A percentile compares a stretch with the other conserved stretches of the same genome.
phyloP scores from a whole-genome alignment of 2,888 invertebrate species.

The Cabera pusaria region DNA sequence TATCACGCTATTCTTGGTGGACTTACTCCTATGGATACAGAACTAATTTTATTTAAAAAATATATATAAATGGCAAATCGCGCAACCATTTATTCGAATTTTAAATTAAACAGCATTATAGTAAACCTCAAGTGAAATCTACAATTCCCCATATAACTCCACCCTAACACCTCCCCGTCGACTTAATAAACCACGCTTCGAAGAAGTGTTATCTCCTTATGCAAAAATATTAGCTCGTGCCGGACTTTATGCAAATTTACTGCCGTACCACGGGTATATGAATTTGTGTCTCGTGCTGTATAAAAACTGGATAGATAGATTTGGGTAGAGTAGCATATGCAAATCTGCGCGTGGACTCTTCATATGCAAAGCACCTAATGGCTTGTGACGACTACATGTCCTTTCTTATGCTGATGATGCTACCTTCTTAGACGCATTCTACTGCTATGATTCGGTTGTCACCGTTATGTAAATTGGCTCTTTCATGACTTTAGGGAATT shows the following conservation, averaged over 20 bases:
- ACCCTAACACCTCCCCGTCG: slow-evolving; percentile 43
- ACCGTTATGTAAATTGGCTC: slow-evolving; percentile 9
- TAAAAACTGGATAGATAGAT: slow-evolving; percentile 64
- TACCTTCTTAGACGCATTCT: slow-evolving; percentile 19
- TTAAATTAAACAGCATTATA: slow-evolving; percentile 48
- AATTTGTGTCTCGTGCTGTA: slow-evolving; percentile 67
- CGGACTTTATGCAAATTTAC: slow-evolving; percentile 76
- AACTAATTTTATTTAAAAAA: no score
- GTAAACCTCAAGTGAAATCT: slow-evolving; percentile 47
- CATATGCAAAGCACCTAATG: slow-evolving; percentile 72
- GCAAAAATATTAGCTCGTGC: slow-evolving; percentile 80
- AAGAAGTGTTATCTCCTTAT: slow-evolving; percentile 75
- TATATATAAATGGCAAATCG: no score
- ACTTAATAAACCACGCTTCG: slow-evolving; percentile 57
- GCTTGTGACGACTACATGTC: slow-evolving; percentile 53
- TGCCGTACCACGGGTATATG: slow-evolving; percentile 61
- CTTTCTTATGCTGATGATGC: slow-evolving; percentile 62
- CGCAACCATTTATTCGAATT: no score
- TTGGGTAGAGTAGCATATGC: slow-evolving; percentile 67
- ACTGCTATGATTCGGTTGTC: slow-evolving; percentile 28
- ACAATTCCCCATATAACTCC: slow-evolving; percentile 42
- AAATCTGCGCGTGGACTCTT: slow-evolving; percentile 79
- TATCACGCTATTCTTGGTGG: slow-evolving; percentile 25
- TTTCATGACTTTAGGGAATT: background rate
- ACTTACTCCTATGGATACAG: no score